Percentiles rank a stretch among this genome's conserved stretches.
phyloP scores from a whole-genome alignment of 2,888 invertebrate genomes.

The Neoascia interrupta region DNA sequence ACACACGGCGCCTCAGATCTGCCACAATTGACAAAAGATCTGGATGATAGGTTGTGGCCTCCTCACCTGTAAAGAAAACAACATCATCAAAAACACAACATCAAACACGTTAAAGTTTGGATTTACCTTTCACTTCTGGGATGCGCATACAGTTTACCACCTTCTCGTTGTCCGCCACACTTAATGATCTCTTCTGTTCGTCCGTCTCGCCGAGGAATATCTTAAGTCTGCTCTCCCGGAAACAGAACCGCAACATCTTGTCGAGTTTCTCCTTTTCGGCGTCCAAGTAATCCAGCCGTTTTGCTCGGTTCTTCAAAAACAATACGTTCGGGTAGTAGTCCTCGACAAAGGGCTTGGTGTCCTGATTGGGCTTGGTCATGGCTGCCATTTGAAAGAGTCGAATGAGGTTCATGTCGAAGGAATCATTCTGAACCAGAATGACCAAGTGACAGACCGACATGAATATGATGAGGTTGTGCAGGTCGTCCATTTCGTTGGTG shows the following conservation, averaged over 20 bases:
- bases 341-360: slow-evolving; percentile 75
- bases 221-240: slow-evolving; percentile 74
- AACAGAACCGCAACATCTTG: slow-evolving; percentile 73
- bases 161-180: slow-evolving; percentile 67
- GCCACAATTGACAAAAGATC: slow-evolving; percentile 71
- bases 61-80: slow-evolving; percentile 56
- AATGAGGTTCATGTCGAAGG: slow-evolving; percentile 89
- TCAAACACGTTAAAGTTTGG: too few species aligned
- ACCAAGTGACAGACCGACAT: slow-evolving; percentile 95
- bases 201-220: slow-evolving; percentile 73
- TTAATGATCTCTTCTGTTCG: slow-evolving; percentile 70
- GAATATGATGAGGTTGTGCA: slow-evolving; percentile 90
- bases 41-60: slow-evolving; percentile 70
- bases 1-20: slow-evolving; percentile 73
- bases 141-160: slow-evolving; percentile 72
- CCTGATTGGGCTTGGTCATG: slow-evolving; percentile 80
- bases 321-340: slow-evolving; percentile 92
- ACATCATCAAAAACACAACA: too few species aligned
- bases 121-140: slow-evolving; percentile 72
- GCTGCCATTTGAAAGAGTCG: slow-evolving; percentile 81
- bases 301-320: slow-evolving; percentile 90
- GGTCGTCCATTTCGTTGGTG: slow-evolving; percentile 84
- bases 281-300: slow-evolving; percentile 86
- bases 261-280: slow-evolving; percentile 73
- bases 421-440: slow-evolving; percentile 93